Evolutionary conservation across 1,140 invertebrate species (phyloP).

Genomic region (Pseudobourletiella spinata): DNA sequence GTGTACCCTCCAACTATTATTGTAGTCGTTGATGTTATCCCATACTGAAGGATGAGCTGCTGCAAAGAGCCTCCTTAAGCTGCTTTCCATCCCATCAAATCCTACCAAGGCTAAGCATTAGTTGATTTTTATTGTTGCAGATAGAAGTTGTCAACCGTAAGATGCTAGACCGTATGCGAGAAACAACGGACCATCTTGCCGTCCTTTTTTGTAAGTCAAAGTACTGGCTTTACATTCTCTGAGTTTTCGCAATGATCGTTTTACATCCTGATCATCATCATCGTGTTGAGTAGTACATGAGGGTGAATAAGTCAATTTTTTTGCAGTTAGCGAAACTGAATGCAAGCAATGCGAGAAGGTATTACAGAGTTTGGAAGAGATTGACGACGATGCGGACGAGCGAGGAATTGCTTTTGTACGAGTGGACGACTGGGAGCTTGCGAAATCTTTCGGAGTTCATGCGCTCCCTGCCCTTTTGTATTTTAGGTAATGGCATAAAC

Average conservation of each 20-base stretch:
- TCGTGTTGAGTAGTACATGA: too few species aligned
- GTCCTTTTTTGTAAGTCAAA: constrained; percentile 85
- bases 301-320: too few species aligned
- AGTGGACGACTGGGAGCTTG: constrained; percentile 75
- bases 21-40: too few species aligned
- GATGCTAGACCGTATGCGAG: constrained; percentile 86
- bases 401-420: constrained; percentile 84
- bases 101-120: too few species aligned
- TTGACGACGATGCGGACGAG: constrained; percentile 69
- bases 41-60: too few species aligned
- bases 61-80: too few species aligned
- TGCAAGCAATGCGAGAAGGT: constrained; percentile 88
- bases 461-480: constrained; percentile 54
- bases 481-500: constrained; percentile 24
- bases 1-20: too few species aligned
- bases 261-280: not conserved
- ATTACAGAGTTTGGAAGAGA: constrained; percentile 78
- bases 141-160: constrained; percentile 87
- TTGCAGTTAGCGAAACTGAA: constrained; percentile 72
- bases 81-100: not conserved
- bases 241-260: too few species aligned
- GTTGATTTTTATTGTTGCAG: constrained; percentile 41
- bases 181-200: constrained; percentile 83
- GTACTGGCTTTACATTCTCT: not conserved
- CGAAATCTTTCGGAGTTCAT: constrained; percentile 78